Base-by-base conservation (phyloP, 2,113 vertebrate species). In the Camelus bactrianus region DNA sequence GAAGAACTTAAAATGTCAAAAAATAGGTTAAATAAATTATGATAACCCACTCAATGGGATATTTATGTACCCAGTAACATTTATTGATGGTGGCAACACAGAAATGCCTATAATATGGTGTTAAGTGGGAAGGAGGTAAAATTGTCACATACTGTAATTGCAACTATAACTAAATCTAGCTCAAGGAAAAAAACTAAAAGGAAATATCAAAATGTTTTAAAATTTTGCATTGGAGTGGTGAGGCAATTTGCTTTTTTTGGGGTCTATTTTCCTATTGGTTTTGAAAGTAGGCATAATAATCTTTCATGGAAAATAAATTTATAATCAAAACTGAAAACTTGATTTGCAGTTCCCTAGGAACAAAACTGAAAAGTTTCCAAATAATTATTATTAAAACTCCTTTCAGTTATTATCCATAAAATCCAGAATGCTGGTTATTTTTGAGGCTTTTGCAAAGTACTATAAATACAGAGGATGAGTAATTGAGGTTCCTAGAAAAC, bases 291-390 rank as follows among this genome's bases (percentile, higher is more conserved):
- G 38, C 76, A 0, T 67, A 86, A 79, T 79, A 7, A 58, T 81
- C 26, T 76, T 90, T 84, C 93, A 75, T 58, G 35, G 13, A 85
- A 94, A 72, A 93, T 80, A 48, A 81, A 88, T 77, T 64, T 91
- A 62, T 69, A 73, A 46, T 69, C 4, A 93, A 90, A 91, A 89
- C 56, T 88, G 10, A 42, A 42, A 42, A 42, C 38, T 42, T 42
- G 38, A 42, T 42, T 42, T 42, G 38, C 38, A 42, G 38, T 42
- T 42, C 38, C 38, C 38, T 42, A 42, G 38, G 38, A 76, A 64
- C 9, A 95, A 81, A 30, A 42, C 38, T 42, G 6, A 67, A 86
- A 82, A 19, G 2, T 28, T 54, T 86, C 92, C 16, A 60, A 32
- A 75, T 81, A 70, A 72, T 77, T 58, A 46, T 75, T 67, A 82